A percentile compares a stretch with the other conserved stretches of the same genome.
Conservation (phyloP, 2,888 invertebrate genomes). For the Melanostoma scalare region DNA sequence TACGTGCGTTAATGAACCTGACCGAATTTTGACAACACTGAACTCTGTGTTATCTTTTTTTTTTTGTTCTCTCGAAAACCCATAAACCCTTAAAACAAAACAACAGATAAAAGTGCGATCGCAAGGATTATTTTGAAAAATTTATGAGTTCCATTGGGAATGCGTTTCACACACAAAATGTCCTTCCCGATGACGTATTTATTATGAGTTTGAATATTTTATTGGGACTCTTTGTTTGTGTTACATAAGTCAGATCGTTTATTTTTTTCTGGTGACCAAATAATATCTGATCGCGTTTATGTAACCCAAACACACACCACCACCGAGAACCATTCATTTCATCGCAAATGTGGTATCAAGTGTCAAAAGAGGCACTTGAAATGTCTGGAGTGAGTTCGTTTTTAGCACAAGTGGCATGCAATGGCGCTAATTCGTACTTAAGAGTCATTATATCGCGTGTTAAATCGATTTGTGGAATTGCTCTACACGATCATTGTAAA, state of each 20-base stretch:
- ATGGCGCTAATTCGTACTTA: conserved; percentile 64
- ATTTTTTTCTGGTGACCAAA: conserved; percentile 51
- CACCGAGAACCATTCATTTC: conserved; percentile 4
- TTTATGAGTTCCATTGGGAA: conserved; percentile 66
- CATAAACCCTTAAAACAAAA: conserved; percentile 32
- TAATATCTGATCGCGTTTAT: conserved; percentile 37
- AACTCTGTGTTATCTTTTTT: conserved; percentile 28
- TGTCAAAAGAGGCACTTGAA: conserved; percentile 39
- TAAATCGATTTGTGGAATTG: conserved; percentile 49
- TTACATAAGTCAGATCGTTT: conserved; percentile 21
- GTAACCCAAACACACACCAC: conserved; percentile 34
- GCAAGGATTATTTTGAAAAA: conserved; percentile 67
- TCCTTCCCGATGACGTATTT: conserved; percentile 66
- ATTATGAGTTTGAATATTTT: conserved; percentile 40
- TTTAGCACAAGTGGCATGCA: conserved; percentile 57
- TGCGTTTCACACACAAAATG: conserved; percentile 25
- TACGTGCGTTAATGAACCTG: conserved; percentile 49
- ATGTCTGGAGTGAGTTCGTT: conserved; percentile 16
- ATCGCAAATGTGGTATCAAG: conserved; percentile 24
- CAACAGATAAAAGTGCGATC: conserved; percentile 63
- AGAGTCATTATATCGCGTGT: conserved; percentile 61
- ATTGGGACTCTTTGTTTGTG: conserved; percentile 52
- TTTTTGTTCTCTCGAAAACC: conserved; percentile 12
- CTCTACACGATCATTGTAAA: neutral
- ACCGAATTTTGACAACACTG: conserved; percentile 47